Evolutionary conservation across 37 sponge, comb jelly and placozoan species (phyloP).

Genomic region (Beroe ovata): DNA sequence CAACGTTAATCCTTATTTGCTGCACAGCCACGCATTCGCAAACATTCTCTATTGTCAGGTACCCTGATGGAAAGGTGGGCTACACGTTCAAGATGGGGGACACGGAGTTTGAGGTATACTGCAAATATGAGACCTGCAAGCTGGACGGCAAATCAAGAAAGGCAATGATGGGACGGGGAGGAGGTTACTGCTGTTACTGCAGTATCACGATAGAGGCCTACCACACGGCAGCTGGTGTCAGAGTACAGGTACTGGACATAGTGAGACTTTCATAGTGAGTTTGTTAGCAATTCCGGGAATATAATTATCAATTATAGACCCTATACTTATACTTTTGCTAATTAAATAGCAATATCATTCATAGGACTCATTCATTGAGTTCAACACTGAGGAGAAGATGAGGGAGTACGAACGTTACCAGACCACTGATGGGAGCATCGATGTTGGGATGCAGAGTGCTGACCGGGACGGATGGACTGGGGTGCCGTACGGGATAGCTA

Average conservation of each 20-base stretch:
- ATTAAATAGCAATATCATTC: background rate
- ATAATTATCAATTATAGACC: background rate
- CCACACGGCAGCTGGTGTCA: slow-evolving; percentile 34
- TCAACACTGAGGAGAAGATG: background rate
- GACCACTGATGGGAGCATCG: background rate
- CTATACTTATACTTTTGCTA: background rate
- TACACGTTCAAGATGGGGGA: background rate
- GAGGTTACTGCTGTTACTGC: slow-evolving; percentile 14
- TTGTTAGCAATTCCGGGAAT: no score
- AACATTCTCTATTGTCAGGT: no score
- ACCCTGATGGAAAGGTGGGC: background rate
- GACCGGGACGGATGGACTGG: slow-evolving; percentile 1
- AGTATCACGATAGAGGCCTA: slow-evolving; percentile 3
- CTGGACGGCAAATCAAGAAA: slow-evolving; percentile 18
- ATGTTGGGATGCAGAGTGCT: background rate
- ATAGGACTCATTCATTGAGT: background rate
- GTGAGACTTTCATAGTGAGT: no score
- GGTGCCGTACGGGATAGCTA: background rate
- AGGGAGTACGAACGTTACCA: background rate
- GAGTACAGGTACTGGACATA: slow-evolving; percentile 3
- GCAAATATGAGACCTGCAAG: background rate
- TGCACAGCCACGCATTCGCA: no score
- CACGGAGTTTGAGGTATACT: background rate
- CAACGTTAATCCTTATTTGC: no score
- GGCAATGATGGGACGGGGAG: slow-evolving; percentile 1